Base-by-base conservation (phyloP, 2,113 vertebrate species). In the Sorex fumeus region DNA sequence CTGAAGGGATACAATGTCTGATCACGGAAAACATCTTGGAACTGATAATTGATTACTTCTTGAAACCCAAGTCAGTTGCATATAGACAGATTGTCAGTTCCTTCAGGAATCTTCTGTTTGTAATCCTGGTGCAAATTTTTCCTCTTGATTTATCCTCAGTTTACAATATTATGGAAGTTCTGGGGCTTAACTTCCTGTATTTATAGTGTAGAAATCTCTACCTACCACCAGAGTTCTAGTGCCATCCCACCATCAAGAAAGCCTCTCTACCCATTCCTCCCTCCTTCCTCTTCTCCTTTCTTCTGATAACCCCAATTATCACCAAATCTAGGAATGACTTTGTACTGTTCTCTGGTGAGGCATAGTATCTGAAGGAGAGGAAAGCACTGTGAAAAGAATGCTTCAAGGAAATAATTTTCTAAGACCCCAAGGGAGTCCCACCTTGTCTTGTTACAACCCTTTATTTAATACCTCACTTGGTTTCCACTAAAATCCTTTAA, bases 1-100 rank as follows among this genome's bases (percentile, higher is more conserved):
- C 84, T 75, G 50, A 53, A 19, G 16, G 62, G 57, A 92, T 25
- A 70, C 36, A 23, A 30, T 57, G 30, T 86, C 74, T 77, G 69
- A 88, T 36, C 74, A 76, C 70, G 18, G 43, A 86, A 43, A 77
- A 93, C 43, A 93, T 36, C 80, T 19, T 34, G 67, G 60, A 18
- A 53, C 43, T 16, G 43, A 90, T 90, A 92, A 90, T 32, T 21
- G 57, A 87, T 66, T 40, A 82, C 27, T 93, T 88, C 81, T 90
- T 47, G 40, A 74, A 90, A 50, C 74, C 21, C 23, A 28, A 84
- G 69, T 91, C 77, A 87, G 83, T 90, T 82, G 57, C 77, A 21
- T 43, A 18, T 50, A 87, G 50, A 85, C 40, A 89, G 78, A 85
- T 79, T 32, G 53, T 27, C 36, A 25, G 12, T n/a, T 62, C 67